These are phyloP conservation scores for Trissolcus basalis DNA, from an alignment of 1,140 invertebrate species.

Conservation along the genomic window DNA sequence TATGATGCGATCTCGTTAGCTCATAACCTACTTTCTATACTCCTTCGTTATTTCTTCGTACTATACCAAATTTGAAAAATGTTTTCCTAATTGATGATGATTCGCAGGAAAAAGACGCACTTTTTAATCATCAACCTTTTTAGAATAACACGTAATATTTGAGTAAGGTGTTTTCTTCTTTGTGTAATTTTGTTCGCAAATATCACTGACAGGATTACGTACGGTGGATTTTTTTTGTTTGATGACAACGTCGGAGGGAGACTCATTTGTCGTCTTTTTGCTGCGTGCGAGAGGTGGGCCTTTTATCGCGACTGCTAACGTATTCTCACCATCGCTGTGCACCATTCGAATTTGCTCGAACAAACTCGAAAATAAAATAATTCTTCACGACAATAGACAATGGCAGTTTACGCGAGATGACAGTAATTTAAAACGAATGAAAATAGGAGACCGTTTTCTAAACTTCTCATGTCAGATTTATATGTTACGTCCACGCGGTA, in stretches of 20 bases:
- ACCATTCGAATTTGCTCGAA: constrained; percentile 55
- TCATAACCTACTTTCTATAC: constrained; percentile 54
- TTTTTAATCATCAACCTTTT: too few relatives aligned
- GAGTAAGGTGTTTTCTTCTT: not conserved
- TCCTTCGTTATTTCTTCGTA: constrained; percentile 34
- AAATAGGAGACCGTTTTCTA: constrained; percentile 63
- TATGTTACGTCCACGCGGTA: constrained; percentile 12
- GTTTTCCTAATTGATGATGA: constrained; percentile 38
- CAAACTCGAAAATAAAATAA: constrained; percentile 74
- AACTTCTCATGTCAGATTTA: constrained; percentile 54
- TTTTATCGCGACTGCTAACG: too few relatives aligned
- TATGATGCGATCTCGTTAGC: constrained; percentile 51
- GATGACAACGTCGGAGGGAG: too few relatives aligned
- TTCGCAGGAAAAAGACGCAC: too few relatives aligned
- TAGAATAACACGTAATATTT: not conserved
- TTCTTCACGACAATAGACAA: constrained; percentile 73
- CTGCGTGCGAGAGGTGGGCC: too few relatives aligned
- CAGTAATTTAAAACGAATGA: constrained; percentile 73
- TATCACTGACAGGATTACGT: too few relatives aligned
- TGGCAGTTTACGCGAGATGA: constrained; percentile 60
- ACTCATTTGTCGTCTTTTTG: too few relatives aligned
- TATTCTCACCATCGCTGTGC: constrained; percentile 7
- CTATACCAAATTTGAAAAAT: constrained; percentile 37
- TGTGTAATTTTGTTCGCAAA: not conserved
- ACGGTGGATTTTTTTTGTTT: too few relatives aligned